Base-by-base conservation (phyloP, 2,113 vertebrate species). In the Mellivora capensis region DNA sequence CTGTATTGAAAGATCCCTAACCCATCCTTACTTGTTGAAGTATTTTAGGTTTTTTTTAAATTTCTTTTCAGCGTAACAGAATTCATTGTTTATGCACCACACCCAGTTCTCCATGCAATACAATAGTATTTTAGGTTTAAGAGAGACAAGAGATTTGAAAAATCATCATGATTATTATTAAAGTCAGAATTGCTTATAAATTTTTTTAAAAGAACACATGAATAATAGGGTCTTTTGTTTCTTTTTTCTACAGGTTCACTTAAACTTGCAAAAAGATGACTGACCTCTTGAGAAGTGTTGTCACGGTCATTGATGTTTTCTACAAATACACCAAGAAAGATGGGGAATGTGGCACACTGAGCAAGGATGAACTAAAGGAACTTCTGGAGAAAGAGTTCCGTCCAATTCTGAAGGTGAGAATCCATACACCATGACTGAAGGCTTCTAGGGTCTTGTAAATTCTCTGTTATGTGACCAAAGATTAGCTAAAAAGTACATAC, bases 221-320 rank as follows among this genome's bases (percentile, higher is more conserved):
- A 91, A 93, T 49, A 14, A 88, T 29, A 82, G 5, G 6, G 1
- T 13, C 1, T 52, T 79, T 52, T 47, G 25, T 57, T 64, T 54
- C 74, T 79, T 94, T 67, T 42, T 42, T 91, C 11, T 39, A 39
- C 94, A 98, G 98, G 93, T 97, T 98, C 76, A 95, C 95, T 94
- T 87, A 42, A 94, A 96, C 83, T 95, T 81, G 57, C 90, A 97
- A 91, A 96, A 98, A 96, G 87, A 99, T 99, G 99, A 97, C 98
- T 71, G 15, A 1, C 7, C 96, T 99, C 88, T 95, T 99, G 93
- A 98, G 98, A 72, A 98, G 98, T 93, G 31, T 99, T 69, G 94
- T 98, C 95, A 98, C 97, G 2, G 92, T 99, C 96, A 97, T 98
- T 39, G 90, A 97, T 2, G 0, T 97, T 97, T 99, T 99, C 49